Base-by-base conservation (phyloP, 2,888 invertebrate genomes). In the Ophion costatus region DNA sequence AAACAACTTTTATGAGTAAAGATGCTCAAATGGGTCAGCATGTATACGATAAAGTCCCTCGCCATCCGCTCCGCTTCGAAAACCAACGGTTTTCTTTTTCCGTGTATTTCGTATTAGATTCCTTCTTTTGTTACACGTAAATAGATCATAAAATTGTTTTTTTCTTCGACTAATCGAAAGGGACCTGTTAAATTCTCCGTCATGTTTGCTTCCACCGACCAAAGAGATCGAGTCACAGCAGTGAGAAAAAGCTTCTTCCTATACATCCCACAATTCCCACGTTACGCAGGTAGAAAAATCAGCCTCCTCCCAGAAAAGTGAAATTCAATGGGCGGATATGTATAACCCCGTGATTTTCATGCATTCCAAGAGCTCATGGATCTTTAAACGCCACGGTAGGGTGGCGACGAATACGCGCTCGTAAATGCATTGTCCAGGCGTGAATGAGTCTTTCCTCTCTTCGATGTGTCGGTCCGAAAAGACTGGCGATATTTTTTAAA, bases 231-330 rank as follows among this genome's bases (percentile, higher is more conserved):
- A 57, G 33, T 10, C 79, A 64, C 69, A 38, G 42, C 0, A 24
- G 59, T 42, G 29, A 42, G 73, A 79, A 51, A 70, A 76, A 67
- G 61, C 69, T 79, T 20, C 70, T 29, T 76, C 56, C 42, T 42
- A 17, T 20, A 73, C 63, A 67, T 24, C 42, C 67, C 20, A 69
- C 17, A 56, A 74, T 71, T 71, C 82, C 75, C 74, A 85, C 79
- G 82, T 67, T 76, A 57, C 29, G 63, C 85, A 85, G 82, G 85
- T 82, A 73, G 73, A 5, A 42, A 17, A 71, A 4, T 33, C 24
- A 45, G 61, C 73, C 67, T 74, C 59, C 61, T 22, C 20, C 38
- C 20, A 79, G 45, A 69, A 38, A 61, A 69, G 17, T 14, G 38
- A 45, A 45, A 11, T 63, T 67, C 70, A 83, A 69, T 80, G 22